phyloP scores from a whole-genome alignment of 2,888 invertebrate genomes.

The Xanthia icteritia region DNA sequence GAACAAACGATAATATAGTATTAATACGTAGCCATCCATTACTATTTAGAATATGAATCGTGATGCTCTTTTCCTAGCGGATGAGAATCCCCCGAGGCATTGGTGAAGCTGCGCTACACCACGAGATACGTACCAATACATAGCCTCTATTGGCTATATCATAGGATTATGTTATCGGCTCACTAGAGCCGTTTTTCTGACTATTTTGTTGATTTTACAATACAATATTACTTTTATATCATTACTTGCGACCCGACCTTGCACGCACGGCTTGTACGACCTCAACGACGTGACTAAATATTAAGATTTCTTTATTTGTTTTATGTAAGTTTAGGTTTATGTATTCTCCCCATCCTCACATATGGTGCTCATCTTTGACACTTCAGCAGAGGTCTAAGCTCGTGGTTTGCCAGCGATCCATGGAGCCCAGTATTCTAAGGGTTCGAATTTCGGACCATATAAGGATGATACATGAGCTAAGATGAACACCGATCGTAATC shows the following conservation, averaged over 20 bases:
- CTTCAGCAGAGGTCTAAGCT: no score
- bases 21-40: slow-evolving; percentile 32
- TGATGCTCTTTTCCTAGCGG: slow-evolving; percentile 34
- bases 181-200: not conserved
- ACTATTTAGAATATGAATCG: slow-evolving; percentile 46
- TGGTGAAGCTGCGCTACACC: slow-evolving; percentile 14
- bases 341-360: no score
- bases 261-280: not conserved
- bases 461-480: no score
- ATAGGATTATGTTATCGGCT: slow-evolving; percentile 14
- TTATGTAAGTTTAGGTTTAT: not conserved
- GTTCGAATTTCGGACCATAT: no score
- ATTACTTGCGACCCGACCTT: not conserved
- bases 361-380: no score
- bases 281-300: not conserved
- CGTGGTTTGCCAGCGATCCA: no score
- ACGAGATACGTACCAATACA: slow-evolving; percentile 19
- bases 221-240: not conserved
- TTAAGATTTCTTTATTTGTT: not conserved
- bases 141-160: slow-evolving; percentile 6
- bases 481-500: no score
- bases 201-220: not conserved
- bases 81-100: slow-evolving; percentile 23
- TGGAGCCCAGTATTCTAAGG: no score
- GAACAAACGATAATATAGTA: slow-evolving; percentile 16